Percentiles rank a stretch among this genome's conserved stretches.
Conservation (phyloP, 2,113 vertebrate species). For the Toxostoma redivivum region DNA sequence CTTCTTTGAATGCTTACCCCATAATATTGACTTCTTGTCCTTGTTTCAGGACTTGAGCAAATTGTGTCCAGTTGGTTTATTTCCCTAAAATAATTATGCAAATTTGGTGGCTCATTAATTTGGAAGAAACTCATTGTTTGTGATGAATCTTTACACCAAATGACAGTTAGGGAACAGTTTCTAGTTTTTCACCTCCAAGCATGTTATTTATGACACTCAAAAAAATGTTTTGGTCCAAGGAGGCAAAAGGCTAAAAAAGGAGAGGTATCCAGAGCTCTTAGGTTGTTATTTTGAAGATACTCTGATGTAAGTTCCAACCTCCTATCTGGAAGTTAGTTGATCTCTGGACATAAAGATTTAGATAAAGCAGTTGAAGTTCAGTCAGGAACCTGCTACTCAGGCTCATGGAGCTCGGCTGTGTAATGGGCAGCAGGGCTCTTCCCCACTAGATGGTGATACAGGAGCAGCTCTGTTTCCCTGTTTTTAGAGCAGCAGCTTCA, state of each 20-base stretch:
- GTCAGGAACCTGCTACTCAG: background rate
- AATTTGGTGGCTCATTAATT: background rate
- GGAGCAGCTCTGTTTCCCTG: background rate
- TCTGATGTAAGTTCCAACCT: background rate
- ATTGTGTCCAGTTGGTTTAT: background rate
- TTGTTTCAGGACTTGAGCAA: background rate
- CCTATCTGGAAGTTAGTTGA: background rate
- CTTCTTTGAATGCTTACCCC: background rate
- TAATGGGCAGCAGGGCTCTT: rapidly evolving
- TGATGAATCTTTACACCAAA: background rate
- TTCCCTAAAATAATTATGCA: background rate
- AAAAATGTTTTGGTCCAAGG: background rate
- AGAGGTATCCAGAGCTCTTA: background rate
- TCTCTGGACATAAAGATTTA: background rate
- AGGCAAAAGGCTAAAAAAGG: background rate
- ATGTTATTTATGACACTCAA: background rate
- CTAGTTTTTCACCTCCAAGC: background rate
- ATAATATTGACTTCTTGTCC: background rate
- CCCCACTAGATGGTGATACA: background rate
- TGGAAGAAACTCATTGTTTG: background rate
- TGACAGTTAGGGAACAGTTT: background rate
- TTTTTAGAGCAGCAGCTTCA: rapidly evolving
- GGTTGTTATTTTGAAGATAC: background rate
- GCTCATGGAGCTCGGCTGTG: rapidly evolving
- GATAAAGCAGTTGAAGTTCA: background rate